Evolutionary conservation across 2,888 invertebrate species (phyloP), one percentile per base, ranked within the genome.

Genomic region (Nymphalis polychloros): DNA sequence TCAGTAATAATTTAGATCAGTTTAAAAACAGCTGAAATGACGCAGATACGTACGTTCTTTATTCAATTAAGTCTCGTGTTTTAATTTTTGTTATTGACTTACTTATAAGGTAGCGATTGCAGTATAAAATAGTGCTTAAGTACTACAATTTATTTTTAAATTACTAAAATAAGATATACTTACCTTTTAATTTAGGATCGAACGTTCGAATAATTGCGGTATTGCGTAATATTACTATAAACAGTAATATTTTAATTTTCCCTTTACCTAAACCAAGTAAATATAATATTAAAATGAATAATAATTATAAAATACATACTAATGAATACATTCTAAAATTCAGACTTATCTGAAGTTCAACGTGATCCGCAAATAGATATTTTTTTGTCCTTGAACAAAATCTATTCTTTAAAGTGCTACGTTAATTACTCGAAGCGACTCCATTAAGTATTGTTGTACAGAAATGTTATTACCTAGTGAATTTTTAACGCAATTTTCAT

Each of bases 301-400:
- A 41, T 41, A 13, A 41, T 41, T 41, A 41, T 41, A 13, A 41
- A 41, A 41, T 41, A 13, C 0, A 10, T 41, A 41, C 10, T 41
- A 41, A 41, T 41, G 41, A 41, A 41, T 41, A 41, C 41, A 41
- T 41, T 41, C 41, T 41, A 41, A 41, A 41, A 41, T 41, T 13
- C 13, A 41, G 13, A 41, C 41, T 41, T 41, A 41, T 41, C 13
- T 41, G 13, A 53, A 47, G 16, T 59, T 35, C 48, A 67, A 61
- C 61, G 35, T 60, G 55, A 65, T 65, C 67, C 60, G 66, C 64
- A 68, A 69, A 68, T 61, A 64, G 55, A 49, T 55, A 55, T 62
- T 70, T 69, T 69, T 68, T 53, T 64, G 70, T 68, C 75, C 72
- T 74, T 71, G 73, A 73, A 70, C 59, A 65, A 67, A 57, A 61